Conservation (phyloP, 2,888 invertebrate genomes). For the Zaprionus lineosus region DNA sequence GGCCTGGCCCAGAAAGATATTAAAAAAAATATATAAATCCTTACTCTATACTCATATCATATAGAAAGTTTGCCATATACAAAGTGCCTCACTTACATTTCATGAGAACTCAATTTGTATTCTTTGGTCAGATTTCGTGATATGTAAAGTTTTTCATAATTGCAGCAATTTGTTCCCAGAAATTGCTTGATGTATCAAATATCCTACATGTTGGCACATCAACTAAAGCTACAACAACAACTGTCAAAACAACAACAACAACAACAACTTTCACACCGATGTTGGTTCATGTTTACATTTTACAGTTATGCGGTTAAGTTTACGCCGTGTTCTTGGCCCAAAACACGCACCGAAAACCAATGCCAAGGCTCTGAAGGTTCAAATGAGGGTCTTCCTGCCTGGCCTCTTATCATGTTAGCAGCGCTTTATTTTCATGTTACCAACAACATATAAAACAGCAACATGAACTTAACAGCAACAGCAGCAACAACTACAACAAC, state of each 20-base stretch:
- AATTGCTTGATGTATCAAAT: slow-evolving; percentile 56
- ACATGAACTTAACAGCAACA: slow-evolving; percentile 1
- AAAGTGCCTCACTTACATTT: neutral
- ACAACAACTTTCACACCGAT: slow-evolving; percentile 26
- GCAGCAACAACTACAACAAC: slow-evolving; percentile 14
- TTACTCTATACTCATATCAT: too few species aligned
- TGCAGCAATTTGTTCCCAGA: slow-evolving; percentile 39
- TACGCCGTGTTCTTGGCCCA: slow-evolving; percentile 52
- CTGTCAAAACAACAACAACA: slow-evolving; percentile 25
- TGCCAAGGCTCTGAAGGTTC: slow-evolving; percentile 18
- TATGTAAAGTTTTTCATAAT: slow-evolving; percentile 39
- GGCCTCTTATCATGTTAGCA: slow-evolving; percentile 68
- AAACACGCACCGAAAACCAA: slow-evolving; percentile 8
- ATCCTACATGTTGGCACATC: slow-evolving; percentile 51
- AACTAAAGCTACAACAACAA: slow-evolving; percentile 39
- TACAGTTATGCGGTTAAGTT: slow-evolving; percentile 59
- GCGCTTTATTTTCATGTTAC: slow-evolving; percentile 48
- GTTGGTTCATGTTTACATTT: slow-evolving; percentile 58
- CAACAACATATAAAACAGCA: neutral
- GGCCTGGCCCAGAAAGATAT: too few species aligned
- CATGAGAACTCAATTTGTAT: neutral
- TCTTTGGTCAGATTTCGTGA: slow-evolving; percentile 15
- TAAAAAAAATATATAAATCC: too few species aligned
- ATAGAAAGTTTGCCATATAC: too few species aligned
- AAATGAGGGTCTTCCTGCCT: too few species aligned